Conservation (phyloP, 2,113 vertebrate genomes). For the Smithornis capensis region DNA sequence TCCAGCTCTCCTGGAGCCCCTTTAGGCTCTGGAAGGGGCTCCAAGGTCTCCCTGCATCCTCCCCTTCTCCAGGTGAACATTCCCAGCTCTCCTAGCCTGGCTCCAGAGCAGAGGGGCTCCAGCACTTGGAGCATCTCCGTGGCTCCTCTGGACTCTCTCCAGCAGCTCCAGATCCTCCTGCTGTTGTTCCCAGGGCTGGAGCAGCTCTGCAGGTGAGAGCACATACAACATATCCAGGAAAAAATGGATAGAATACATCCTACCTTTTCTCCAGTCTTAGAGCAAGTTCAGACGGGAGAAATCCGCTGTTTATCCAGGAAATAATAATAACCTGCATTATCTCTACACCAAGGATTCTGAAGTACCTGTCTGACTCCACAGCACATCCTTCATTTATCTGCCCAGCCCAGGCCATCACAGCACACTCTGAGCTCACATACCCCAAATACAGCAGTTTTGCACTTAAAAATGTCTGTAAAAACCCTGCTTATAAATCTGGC, state of each 20-base stretch:
- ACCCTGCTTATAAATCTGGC: not conserved
- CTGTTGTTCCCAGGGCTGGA: not conserved
- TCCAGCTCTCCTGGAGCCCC: not conserved
- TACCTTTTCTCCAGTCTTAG: not conserved
- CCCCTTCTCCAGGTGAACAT: not conserved
- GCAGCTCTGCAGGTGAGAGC: not conserved
- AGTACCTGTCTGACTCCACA: not conserved
- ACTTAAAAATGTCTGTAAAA: not conserved
- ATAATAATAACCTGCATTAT: not conserved
- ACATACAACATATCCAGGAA: not conserved
- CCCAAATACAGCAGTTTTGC: accelerated
- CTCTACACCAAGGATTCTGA: not conserved
- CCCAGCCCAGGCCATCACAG: not conserved
- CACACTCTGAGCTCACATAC: not conserved
- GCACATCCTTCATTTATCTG: not conserved
- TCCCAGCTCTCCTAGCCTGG: not conserved
- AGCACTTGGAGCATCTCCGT: accelerated
- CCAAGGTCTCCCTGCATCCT: not conserved
- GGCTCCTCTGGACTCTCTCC: not conserved
- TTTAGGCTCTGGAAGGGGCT: not conserved
- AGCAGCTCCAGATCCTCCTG: not conserved
- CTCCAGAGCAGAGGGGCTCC: not conserved
- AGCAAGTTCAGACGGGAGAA: not conserved
- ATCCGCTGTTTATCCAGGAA: not conserved
- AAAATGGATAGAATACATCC: not conserved